Evolutionary conservation across 2,888 invertebrate species (phyloP).

Genomic region (Phortica magna): DNA sequence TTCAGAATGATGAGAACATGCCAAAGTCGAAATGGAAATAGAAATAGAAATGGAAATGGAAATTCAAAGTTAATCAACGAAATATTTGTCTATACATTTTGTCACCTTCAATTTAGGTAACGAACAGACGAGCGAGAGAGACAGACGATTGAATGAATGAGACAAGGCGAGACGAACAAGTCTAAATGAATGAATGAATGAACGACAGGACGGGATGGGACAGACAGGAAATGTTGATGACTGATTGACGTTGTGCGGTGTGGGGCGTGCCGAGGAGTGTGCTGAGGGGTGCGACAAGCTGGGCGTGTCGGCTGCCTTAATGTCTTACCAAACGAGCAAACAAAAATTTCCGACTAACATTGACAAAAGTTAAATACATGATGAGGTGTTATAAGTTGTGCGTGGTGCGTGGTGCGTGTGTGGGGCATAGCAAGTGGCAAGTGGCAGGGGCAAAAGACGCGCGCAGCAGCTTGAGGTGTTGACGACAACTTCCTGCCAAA

Average conservation of each 20-base stretch:
- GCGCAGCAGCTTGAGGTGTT: not conserved
- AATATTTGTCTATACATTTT: slow-evolving; percentile 56
- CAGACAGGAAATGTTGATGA: not conserved
- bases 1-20: not conserved
- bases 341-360: no score
- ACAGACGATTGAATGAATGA: not conserved
- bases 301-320: no score
- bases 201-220: not conserved
- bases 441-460: no score
- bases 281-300: no score
- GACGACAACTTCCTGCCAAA: slow-evolving; percentile 17
- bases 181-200: no score
- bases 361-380: no score
- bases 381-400: not conserved
- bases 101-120: slow-evolving; percentile 33
- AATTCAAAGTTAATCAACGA: slow-evolving; percentile 61
- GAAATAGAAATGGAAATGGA: slow-evolving; percentile 41
- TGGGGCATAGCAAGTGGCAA: no score
- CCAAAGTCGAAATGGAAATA: not conserved
- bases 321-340: no score
- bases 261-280: no score
- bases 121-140: not conserved
- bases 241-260: no score
- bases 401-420: not conserved
- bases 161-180: no score